Evolutionary conservation across 2,888 invertebrate species (phyloP).

Genomic region (Petrolisthes manimaculis): DNA sequence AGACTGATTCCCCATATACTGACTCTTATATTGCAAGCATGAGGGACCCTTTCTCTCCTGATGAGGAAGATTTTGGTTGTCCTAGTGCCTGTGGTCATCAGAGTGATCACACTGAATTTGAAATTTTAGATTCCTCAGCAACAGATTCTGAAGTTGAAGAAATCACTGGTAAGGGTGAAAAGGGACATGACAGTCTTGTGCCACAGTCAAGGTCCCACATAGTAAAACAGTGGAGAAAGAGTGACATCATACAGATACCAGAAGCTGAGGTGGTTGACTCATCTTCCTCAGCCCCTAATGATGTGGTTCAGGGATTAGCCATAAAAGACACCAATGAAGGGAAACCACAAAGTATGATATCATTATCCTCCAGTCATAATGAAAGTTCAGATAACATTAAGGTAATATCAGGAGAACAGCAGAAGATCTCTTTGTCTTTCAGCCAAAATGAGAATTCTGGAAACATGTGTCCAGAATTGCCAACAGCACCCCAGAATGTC

Average conservation of each 20-base stretch:
- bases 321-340: too few relatives aligned
- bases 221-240: constrained; percentile 26
- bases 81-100: background rate
- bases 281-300: background rate
- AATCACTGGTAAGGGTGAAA: constrained; percentile 20
- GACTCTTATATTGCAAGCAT: background rate
- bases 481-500: background rate
- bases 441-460: background rate
- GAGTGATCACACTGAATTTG: background rate
- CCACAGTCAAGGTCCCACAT: background rate
- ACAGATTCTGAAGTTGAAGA: constrained; percentile 48
- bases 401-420: background rate
- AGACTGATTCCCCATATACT: background rate
- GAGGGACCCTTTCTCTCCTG: constrained; percentile 14
- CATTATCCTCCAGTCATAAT: too few relatives aligned
- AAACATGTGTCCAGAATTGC: background rate
- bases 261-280: constrained; percentile 14
- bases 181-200: background rate
- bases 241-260: constrained; percentile 33
- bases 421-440: background rate
- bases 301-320: background rate
- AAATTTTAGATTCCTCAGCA: constrained; percentile 5
- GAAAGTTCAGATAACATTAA: background rate
- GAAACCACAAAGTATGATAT: too few relatives aligned
- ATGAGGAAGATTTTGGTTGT: constrained; percentile 7